These are phyloP conservation scores for Imbricaverruca yamaguchii DNA, from an alignment of 2,888 invertebrate species.

Conservation along the genomic window DNA sequence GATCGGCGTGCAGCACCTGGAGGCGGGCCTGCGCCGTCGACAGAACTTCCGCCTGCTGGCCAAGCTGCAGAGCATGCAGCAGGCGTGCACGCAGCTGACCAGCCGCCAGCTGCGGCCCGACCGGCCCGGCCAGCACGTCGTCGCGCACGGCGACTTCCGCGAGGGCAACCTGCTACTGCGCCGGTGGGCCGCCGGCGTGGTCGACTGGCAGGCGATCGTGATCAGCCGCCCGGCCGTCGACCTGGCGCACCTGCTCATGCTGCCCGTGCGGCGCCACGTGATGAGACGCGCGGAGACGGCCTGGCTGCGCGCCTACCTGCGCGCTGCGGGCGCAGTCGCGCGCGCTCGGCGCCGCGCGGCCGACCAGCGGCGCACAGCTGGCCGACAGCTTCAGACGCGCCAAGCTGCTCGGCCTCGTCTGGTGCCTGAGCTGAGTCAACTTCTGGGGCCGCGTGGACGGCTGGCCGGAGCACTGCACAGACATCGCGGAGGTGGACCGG, in stretches of 20 bases:
- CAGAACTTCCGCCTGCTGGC: neutral
- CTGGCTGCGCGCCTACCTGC: neutral
- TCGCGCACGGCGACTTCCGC: conserved; percentile 5
- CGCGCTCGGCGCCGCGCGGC: neutral
- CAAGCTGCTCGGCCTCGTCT: neutral
- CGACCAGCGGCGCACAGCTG: neutral
- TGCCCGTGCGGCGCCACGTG: neutral
- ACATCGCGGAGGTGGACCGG: neutral
- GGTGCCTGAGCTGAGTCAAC: neutral
- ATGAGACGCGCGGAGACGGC: neutral
- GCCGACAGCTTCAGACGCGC: neutral
- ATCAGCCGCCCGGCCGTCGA: neutral
- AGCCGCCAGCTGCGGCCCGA: neutral
- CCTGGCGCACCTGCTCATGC: conserved; percentile 1
- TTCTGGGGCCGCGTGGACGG: neutral
- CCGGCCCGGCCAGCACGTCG: neutral
- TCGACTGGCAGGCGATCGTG: neutral
- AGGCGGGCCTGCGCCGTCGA: neutral
- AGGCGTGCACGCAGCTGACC: neutral
- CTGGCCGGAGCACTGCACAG: neutral
- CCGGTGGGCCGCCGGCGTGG: neutral
- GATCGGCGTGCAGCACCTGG: neutral
- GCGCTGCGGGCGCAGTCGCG: neutral
- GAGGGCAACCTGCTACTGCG: conserved; percentile 4
- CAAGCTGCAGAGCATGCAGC: neutral